phyloP scores from a whole-genome alignment of 2,888 invertebrate species.

The Drosophila percnosoma region DNA sequence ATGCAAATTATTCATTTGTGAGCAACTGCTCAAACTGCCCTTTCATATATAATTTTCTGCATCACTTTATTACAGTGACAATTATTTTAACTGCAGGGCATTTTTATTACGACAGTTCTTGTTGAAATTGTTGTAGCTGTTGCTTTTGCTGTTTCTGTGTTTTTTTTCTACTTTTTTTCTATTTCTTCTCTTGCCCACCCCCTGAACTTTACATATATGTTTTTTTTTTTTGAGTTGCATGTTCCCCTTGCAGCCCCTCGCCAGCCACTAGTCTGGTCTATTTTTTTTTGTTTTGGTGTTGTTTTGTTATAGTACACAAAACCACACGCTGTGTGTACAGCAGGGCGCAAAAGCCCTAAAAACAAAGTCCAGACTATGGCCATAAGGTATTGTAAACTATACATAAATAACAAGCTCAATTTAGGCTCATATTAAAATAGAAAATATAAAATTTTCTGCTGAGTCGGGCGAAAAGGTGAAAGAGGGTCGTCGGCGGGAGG shows the following conservation, averaged over 20 bases:
- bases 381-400: constrained; percentile 75
- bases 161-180: not conserved
- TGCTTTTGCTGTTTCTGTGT: constrained; percentile 18
- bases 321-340: constrained; percentile 58
- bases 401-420: constrained; percentile 78
- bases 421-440: constrained; percentile 77
- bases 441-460: constrained; percentile 63
- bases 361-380: constrained; percentile 40
- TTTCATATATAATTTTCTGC: constrained; percentile 67
- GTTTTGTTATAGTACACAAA: constrained; percentile 19
- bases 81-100: constrained; percentile 80
- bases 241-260: constrained; percentile 9
- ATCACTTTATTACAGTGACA: constrained; percentile 80
- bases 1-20: not conserved
- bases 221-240: constrained; percentile 6
- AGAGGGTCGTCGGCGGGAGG: not conserved
- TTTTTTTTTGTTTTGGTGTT: constrained; percentile 24
- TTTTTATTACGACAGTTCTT: constrained; percentile 75
- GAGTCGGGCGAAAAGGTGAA: constrained; percentile 54
- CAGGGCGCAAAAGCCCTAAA: constrained; percentile 43
- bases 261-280: constrained; percentile 19
- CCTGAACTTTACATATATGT: constrained; percentile 25
- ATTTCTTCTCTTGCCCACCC: not conserved
- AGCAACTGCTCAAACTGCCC: constrained; percentile 41
- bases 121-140: constrained; percentile 49